Evolutionary conservation across 2,797 vertebrate species (phyloP).

Genomic region (Helarctos malayanus): DNA sequence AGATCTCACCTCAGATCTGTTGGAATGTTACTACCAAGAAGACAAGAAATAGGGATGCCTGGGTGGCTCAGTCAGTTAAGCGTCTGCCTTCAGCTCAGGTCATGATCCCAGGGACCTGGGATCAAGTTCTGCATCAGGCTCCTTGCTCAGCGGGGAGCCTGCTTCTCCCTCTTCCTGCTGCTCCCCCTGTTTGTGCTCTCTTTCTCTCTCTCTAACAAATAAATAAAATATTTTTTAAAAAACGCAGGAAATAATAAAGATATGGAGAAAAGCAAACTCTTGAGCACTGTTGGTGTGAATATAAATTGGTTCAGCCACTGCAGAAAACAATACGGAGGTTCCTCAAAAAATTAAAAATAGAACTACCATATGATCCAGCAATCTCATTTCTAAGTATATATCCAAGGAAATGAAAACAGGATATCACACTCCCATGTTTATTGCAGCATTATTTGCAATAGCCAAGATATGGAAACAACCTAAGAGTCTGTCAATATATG

Average conservation of each 20-base stretch:
- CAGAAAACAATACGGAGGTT: neutral
- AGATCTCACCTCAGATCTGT: neutral
- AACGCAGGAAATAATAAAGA: neutral
- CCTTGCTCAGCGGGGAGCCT: too few species aligned
- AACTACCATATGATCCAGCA: neutral
- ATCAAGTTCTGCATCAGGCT: too few species aligned
- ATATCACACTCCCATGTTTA: neutral
- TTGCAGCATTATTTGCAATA: neutral
- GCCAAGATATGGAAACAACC: neutral
- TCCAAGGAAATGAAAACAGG: neutral
- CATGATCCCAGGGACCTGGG: neutral
- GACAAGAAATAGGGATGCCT: neutral
- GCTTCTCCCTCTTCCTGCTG: too few species aligned
- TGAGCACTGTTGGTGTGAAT: neutral
- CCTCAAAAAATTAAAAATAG: conserved; percentile 27
- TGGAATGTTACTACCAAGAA: neutral
- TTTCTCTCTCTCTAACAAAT: too few species aligned
- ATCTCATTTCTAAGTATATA: neutral
- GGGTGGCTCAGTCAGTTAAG: neutral
- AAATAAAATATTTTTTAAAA: too few species aligned
- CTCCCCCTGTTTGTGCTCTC: too few species aligned
- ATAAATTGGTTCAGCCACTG: neutral
- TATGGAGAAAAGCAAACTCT: neutral
- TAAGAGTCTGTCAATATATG: neutral
- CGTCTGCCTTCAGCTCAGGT: neutral